Evolutionary conservation across 2,113 vertebrate species (phyloP).

Genomic region (Cryptoleucopteryx plumbea): DNA sequence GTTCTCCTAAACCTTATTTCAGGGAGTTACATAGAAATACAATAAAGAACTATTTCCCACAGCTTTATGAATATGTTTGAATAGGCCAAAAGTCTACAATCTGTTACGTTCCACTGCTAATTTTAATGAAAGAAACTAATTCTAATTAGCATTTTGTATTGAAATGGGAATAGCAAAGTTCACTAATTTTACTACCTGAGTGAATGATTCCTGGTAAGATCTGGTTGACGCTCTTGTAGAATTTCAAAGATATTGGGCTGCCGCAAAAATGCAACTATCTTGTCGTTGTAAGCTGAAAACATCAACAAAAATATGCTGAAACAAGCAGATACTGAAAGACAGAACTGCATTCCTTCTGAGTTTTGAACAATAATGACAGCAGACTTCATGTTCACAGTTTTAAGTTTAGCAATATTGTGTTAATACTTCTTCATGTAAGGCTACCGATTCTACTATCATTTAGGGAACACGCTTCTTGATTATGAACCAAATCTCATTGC

Average conservation of each 20-base stretch:
- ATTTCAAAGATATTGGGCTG: constrained; percentile 98
- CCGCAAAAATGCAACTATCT: constrained; percentile 97
- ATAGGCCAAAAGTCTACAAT: not conserved
- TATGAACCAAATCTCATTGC: not conserved
- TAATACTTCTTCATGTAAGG: not conserved
- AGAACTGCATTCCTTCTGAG: not conserved
- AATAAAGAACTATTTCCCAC: not conserved
- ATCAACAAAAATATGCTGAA: constrained; percentile 21
- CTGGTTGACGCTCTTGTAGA: constrained; percentile 95
- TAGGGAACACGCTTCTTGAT: not conserved
- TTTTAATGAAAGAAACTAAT: not conserved
- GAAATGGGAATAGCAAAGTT: not conserved
- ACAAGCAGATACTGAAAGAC: not conserved
- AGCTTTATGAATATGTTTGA: not conserved
- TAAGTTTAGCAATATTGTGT: not conserved
- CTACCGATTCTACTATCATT: not conserved
- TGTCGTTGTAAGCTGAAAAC: constrained; percentile 94
- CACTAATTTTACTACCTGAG: constrained; percentile 80
- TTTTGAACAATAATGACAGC: not conserved
- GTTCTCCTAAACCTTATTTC: not conserved
- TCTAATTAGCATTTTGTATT: not conserved
- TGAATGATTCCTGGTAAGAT: constrained; percentile 92
- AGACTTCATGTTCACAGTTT: not conserved
- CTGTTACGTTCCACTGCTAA: not conserved
- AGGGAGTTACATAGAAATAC: not conserved